These are phyloP conservation scores for Drosophila ercepeae DNA, from an alignment of 1,140 invertebrate species.

Conservation along the genomic window DNA sequence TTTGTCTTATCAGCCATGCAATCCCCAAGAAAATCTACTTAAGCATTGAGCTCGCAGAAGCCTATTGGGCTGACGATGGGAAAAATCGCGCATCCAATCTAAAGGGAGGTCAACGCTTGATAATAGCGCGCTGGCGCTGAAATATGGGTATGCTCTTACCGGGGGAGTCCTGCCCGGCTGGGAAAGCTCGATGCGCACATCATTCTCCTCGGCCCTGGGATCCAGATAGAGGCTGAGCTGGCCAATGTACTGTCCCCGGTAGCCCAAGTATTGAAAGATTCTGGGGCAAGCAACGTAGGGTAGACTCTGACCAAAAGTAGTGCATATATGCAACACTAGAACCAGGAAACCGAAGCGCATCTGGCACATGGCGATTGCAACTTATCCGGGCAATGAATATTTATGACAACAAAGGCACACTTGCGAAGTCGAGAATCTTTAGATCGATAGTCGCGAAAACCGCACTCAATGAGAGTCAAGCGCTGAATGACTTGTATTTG, in stretches of 20 bases:
- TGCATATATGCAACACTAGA: background rate
- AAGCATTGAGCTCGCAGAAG: slow-evolving; percentile 13
- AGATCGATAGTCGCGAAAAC: slow-evolving; percentile 17
- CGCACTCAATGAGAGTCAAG: slow-evolving; percentile 28
- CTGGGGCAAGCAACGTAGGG: slow-evolving; percentile 52
- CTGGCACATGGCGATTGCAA: slow-evolving; percentile 20
- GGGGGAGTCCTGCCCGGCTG: slow-evolving; percentile 36
- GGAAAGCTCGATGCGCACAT: slow-evolving; percentile 47
- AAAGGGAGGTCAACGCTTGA: slow-evolving; percentile 49
- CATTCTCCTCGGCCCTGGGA: slow-evolving; percentile 27
- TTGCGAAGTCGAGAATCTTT: background rate
- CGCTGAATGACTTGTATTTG: slow-evolving; percentile 39
- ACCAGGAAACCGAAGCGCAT: slow-evolving; percentile 21
- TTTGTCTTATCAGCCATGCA: slow-evolving; percentile 43
- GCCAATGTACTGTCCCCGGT: slow-evolving; percentile 44
- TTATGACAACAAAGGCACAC: slow-evolving; percentile 16
- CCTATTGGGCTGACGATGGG: background rate
- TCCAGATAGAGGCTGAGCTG: slow-evolving; percentile 38
- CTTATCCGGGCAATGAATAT: slow-evolving; percentile 5
- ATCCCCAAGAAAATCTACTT: slow-evolving; percentile 22
- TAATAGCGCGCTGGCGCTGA: slow-evolving; percentile 24
- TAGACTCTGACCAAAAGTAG: slow-evolving; percentile 27
- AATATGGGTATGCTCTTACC: slow-evolving; percentile 51
- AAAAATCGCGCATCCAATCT: slow-evolving; percentile 41
- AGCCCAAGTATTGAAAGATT: slow-evolving; percentile 52